Evolutionary conservation across 2,797 vertebrate genomes (phyloP).

Genomic region (Melanogrammus aeglefinus): DNA sequence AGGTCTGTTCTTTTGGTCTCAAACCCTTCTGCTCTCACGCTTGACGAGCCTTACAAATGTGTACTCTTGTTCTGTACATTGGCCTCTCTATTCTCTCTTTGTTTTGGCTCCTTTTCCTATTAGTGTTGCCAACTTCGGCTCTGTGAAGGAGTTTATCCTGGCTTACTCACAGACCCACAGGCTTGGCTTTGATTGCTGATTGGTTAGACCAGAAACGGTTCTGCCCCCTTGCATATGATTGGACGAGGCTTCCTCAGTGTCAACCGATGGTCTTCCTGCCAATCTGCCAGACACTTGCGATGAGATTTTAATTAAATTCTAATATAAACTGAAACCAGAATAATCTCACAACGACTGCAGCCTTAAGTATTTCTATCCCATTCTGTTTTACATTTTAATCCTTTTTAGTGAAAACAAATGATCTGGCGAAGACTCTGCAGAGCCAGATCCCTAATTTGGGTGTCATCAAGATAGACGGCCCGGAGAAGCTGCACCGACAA

Average conservation of each 20-base stretch:
- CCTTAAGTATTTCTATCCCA: background rate
- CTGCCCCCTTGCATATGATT: background rate
- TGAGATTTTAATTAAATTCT: background rate
- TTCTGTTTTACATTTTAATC: constrained; percentile 37
- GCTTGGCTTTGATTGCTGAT: background rate
- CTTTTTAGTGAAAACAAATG: constrained; percentile 45
- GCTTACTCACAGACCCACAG: background rate
- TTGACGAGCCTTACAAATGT: background rate
- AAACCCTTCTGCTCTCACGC: background rate
- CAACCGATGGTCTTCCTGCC: background rate
- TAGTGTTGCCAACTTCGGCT: background rate
- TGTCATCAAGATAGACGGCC: constrained; percentile 51
- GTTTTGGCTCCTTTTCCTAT: background rate
- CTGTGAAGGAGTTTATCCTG: background rate
- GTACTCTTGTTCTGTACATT: background rate
- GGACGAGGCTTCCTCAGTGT: background rate
- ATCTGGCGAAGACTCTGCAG: constrained; percentile 36
- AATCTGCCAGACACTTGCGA: background rate
- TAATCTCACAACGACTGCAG: background rate
- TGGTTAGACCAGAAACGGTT: background rate
- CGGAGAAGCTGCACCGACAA: constrained; percentile 41
- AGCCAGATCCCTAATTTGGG: constrained; percentile 55
- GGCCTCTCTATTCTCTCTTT: background rate
- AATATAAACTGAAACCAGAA: background rate
- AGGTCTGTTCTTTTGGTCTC: background rate